Base-by-base conservation (phyloP, 37 sponge, comb jelly and placozoan genomes). In the Ianthella basta region DNA sequence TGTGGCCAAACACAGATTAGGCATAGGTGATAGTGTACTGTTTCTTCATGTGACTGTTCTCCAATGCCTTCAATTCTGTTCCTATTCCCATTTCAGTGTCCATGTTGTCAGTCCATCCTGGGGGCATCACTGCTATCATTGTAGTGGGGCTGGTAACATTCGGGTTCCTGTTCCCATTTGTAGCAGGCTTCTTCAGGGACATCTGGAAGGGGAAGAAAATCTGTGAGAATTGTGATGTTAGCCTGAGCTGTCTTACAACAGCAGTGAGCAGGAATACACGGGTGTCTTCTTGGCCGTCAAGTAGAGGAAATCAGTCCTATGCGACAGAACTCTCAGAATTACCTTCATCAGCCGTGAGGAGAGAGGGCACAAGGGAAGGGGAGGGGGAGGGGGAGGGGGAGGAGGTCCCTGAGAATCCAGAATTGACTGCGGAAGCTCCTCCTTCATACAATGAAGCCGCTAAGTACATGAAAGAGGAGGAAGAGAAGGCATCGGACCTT, bases 101-200 rank as follows among this genome's bases (percentile, higher is more conserved):
- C 50, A 44, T 44, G 50, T 44, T 44, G 50, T 3, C 50, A 44
- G 50, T 44, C 8, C 50, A 24, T 24, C 44, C 54, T 40, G 78
- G 78, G 6, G 78, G 78, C 12, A 75, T 75, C n/a, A 75, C 78
- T 21, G 78, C 78, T 36, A 75, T 75, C 53, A 0, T 75, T 75
- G 78, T 75, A 1, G 25, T 75, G n/a, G 54, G 54, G 23, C 23
- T 75, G 44, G 15, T 75, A 39, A 75, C 78, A 36, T 41, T 75
- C 40, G 78, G 78, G 16, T 75, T 75, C 40, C 41, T 41, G 24
- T 75, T 75, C 3, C 78, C 78, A 1, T 75, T 75, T 44, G 38
- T 75, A 2, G 54, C 54, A 14, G 37, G 38, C 2, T 24, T 39
- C 15, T 39, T 53, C 15, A 8, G 37, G 25, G 32, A 40, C 21